Conservation (phyloP, 2,888 invertebrate species). For the Biston betularia region DNA sequence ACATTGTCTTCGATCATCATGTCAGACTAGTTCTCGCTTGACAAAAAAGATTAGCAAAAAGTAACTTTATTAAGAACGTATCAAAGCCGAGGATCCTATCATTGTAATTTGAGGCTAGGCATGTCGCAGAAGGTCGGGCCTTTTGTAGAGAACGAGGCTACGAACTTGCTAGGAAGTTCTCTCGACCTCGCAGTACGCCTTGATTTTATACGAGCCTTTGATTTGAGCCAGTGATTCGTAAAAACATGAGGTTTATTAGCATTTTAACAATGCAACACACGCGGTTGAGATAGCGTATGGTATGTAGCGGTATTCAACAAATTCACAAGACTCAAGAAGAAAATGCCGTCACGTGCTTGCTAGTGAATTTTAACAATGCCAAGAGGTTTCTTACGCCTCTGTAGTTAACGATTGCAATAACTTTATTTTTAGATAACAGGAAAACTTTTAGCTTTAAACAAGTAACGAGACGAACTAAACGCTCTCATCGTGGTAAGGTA, state of each 20-base stretch:
- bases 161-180: constrained; percentile 32
- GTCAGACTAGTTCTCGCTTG: background rate
- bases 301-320: background rate
- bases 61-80: background rate
- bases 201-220: constrained; percentile 12
- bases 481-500: too few species aligned
- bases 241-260: constrained; percentile 13
- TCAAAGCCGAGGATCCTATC: constrained; percentile 3
- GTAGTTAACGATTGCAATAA: too few species aligned
- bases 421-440: too few species aligned
- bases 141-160: constrained; percentile 36
- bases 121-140: constrained; percentile 20
- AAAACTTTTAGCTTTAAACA: too few species aligned
- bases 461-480: too few species aligned
- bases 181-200: constrained; percentile 27
- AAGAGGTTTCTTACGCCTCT: background rate
- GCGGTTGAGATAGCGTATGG: constrained; percentile 4
- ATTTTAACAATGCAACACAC: constrained; percentile 7
- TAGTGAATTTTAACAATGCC: constrained; percentile 4
- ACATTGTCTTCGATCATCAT: background rate
- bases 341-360: constrained; percentile 28
- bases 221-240: constrained; percentile 20
- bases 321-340: constrained; percentile 14
- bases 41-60: background rate
- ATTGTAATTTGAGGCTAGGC: constrained; percentile 9